Conservation (phyloP, 2,797 vertebrate species). For the Myiotriccus ornatus region DNA sequence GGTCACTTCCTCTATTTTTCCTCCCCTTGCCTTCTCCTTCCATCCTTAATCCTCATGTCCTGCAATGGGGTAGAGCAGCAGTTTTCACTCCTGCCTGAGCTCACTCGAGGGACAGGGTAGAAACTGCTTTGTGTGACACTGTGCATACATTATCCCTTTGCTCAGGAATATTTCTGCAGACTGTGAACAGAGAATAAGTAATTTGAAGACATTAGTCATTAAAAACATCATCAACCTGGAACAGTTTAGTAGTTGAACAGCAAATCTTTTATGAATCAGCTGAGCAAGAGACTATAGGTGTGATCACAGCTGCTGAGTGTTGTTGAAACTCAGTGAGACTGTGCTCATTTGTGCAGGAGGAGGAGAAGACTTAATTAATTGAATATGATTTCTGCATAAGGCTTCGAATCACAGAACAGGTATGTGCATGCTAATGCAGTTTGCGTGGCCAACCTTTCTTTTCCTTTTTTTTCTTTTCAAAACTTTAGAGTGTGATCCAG, state of each 20-base stretch:
- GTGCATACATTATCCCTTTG: background rate
- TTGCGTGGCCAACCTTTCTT: background rate
- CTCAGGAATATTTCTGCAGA: background rate
- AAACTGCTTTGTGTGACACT: background rate
- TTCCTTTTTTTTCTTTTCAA: background rate
- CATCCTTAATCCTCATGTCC: background rate
- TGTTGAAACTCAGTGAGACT: background rate
- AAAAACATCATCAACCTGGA: background rate
- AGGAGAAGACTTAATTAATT: slow-evolving; percentile 35
- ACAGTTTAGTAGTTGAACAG: slow-evolving; percentile 10
- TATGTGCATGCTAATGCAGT: background rate
- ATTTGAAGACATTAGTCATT: slow-evolving; percentile 6
- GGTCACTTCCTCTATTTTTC: background rate
- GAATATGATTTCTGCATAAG: background rate
- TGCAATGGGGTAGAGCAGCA: background rate
- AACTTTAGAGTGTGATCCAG: background rate
- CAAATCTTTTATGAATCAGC: slow-evolving; percentile 9
- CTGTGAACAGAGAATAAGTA: background rate
- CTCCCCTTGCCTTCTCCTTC: background rate
- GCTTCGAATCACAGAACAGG: background rate
- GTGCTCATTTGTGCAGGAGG: slow-evolving; percentile 14
- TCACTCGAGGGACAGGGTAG: background rate
- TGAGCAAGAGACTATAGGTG: slow-evolving; percentile 7
- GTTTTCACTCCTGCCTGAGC: background rate
- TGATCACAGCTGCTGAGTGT: slow-evolving; percentile 45